Conservation (phyloP, 2,797 vertebrate species). For the Lacerta viridis region DNA sequence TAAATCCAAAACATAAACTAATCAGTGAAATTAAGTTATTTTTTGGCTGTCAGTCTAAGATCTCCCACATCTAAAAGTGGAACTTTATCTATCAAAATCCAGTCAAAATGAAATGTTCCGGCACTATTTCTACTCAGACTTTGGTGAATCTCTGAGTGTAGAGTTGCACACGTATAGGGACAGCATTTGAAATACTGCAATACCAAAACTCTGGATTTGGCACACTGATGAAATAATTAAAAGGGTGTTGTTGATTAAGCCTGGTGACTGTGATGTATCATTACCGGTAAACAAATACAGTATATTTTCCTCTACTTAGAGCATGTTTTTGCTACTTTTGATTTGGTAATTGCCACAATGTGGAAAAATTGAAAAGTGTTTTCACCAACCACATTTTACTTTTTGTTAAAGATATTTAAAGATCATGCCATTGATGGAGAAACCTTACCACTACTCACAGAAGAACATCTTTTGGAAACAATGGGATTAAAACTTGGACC, state of each 20-base stretch:
- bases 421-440: conserved; percentile 97
- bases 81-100: neutral
- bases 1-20: no score
- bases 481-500: conserved; percentile 95
- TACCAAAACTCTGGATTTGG: no score
- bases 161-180: neutral
- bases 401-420: conserved; percentile 88
- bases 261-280: no score
- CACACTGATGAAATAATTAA: no score
- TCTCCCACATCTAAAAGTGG: neutral
- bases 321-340: neutral
- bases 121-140: neutral
- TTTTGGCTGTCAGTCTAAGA: neutral
- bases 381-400: neutral
- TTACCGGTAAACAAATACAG: no score
- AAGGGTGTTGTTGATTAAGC: no score
- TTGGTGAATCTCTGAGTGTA: neutral
- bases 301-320: no score
- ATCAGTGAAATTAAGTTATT: no score
- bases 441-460: conserved; percentile 94
- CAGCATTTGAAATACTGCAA: neutral
- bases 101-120: neutral
- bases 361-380: neutral
- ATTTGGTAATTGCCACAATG: neutral
- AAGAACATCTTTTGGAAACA: conserved; percentile 94